phyloP scores from a whole-genome alignment of 2,113 vertebrate species.

The Ophiodon elongatus region DNA sequence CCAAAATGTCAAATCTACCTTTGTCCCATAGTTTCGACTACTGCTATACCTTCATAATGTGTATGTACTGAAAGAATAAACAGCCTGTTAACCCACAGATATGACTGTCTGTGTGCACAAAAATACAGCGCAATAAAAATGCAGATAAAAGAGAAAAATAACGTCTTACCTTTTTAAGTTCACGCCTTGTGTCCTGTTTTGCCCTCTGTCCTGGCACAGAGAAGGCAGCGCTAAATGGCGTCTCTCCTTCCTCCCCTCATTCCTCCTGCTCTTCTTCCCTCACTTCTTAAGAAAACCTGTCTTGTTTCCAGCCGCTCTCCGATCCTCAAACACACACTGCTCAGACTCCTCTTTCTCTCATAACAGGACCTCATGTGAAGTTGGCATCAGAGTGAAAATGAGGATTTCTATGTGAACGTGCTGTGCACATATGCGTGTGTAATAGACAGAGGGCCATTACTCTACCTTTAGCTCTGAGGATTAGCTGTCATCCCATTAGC shows the following conservation, averaged over 20 bases:
- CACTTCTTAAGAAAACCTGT: constrained; percentile 25
- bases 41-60: neutral
- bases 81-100: neutral
- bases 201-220: constrained; percentile 22
- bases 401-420: constrained; percentile 6
- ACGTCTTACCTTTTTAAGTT: constrained; percentile 53
- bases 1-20: neutral
- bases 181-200: constrained; percentile 21
- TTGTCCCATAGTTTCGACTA: neutral
- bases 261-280: constrained; percentile 15
- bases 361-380: constrained; percentile 1
- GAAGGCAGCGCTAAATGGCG: constrained; percentile 10
- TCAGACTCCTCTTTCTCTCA: constrained; percentile 1
- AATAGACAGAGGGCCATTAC: constrained; percentile 27
- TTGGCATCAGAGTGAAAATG: neutral
- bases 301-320: neutral
- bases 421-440: neutral
- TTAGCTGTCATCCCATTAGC: constrained; percentile 81
- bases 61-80: neutral
- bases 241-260: constrained; percentile 32
- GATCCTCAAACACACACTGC: neutral
- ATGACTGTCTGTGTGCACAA: too few species aligned
- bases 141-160: neutral
- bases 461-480: constrained; percentile 68
- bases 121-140: neutral